phyloP scores from a whole-genome alignment of 1,140 invertebrate genomes.

The Popillia japonica region DNA sequence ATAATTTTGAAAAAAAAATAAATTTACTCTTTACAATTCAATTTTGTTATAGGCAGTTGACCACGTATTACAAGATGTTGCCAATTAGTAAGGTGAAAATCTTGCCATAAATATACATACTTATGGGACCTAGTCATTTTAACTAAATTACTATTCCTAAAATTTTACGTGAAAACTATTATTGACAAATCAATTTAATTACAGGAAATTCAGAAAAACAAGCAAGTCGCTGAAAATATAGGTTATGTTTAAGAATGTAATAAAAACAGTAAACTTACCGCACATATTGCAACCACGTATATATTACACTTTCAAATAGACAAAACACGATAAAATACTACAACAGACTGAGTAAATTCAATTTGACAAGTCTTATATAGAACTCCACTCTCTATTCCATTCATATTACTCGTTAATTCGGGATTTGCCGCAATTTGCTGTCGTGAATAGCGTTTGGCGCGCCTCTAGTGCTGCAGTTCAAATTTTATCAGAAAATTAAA shows the following conservation, averaged over 20 bases:
- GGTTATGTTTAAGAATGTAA: constrained; percentile 1
- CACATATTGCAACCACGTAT: constrained; percentile 35
- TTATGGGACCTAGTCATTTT: too few species aligned
- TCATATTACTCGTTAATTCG: neutral
- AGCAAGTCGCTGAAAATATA: neutral
- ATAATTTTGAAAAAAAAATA: neutral
- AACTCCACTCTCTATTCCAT: neutral
- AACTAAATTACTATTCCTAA: neutral
- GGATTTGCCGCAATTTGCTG: neutral
- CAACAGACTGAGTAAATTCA: constrained; percentile 33
- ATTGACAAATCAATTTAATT: neutral
- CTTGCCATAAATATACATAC: too few species aligned
- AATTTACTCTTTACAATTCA: neutral
- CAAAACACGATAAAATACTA: constrained; percentile 23
- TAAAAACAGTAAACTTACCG: constrained; percentile 22
- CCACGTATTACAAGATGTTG: neutral
- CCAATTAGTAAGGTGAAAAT: neutral
- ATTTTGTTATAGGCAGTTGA: neutral
- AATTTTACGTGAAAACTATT: too few species aligned
- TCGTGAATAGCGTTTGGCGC: neutral
- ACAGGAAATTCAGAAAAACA: neutral
- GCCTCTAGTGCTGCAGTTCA: neutral
- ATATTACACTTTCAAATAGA: constrained; percentile 28
- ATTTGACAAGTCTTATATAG: constrained; percentile 38
- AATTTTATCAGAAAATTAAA: neutral